Evolutionary conservation across 1,140 invertebrate genomes (phyloP).

Genomic region (Venturia canescens): DNA sequence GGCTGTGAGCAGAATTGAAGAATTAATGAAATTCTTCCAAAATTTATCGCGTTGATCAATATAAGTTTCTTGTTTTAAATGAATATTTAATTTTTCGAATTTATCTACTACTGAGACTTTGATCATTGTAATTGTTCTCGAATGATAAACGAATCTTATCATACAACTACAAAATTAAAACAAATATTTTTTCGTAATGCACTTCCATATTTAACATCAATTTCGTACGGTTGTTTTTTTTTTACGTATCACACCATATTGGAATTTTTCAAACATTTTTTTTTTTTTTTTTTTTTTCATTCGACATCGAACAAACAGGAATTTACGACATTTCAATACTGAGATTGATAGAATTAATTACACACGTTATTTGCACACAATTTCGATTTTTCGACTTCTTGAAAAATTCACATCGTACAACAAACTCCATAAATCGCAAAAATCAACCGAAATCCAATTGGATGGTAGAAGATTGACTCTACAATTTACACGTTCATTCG

Average conservation of each 20-base stretch:
- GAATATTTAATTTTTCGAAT: no score
- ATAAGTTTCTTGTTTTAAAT: no score
- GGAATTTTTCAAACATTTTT: not conserved
- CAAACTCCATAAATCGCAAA: not conserved
- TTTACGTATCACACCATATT: not conserved
- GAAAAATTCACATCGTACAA: not conserved
- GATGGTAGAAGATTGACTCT: not conserved
- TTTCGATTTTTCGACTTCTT: constrained; percentile 41
- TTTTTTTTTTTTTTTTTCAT: not conserved
- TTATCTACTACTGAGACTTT: no score
- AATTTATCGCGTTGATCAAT: no score
- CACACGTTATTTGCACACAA: constrained; percentile 22
- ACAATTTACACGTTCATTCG: not conserved
- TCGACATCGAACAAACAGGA: not conserved
- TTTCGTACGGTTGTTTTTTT: not conserved
- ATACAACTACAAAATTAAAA: no score
- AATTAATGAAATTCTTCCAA: no score
- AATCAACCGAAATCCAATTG: not conserved
- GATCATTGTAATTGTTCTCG: no score
- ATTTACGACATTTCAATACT: constrained; percentile 35
- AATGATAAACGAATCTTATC: no score
- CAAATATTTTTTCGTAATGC: constrained; percentile 30
- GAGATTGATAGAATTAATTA: not conserved
- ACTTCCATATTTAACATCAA: constrained; percentile 19
- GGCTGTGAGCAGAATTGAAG: constrained; percentile 29